Conservation (phyloP, 2,113 vertebrate species). For the Vicugna pacos region DNA sequence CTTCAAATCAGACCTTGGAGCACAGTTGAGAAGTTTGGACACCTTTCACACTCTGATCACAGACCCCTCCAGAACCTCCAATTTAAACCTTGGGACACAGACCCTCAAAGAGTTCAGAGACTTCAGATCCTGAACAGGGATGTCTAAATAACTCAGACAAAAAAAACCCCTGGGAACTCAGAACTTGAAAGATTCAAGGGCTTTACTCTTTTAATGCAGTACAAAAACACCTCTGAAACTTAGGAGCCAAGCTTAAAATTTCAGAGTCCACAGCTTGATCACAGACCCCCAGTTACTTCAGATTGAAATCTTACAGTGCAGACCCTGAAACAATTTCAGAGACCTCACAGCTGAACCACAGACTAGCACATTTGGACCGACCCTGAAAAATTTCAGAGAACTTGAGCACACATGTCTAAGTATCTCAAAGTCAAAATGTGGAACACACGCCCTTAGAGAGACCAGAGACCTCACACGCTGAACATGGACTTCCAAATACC, state of each 20-base stretch:
- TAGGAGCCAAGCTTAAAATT: not conserved
- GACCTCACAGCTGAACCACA: not conserved
- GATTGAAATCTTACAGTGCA: not conserved
- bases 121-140: not conserved
- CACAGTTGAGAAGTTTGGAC: not conserved
- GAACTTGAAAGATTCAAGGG: not conserved
- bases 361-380: not conserved
- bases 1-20: not conserved
- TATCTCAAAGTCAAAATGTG: not conserved
- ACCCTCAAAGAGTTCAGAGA: constrained; percentile 40
- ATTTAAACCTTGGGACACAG: not conserved
- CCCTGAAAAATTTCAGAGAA: not conserved
- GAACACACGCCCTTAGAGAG: not conserved
- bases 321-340: constrained; percentile 17
- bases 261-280: not conserved
- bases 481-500: constrained; percentile 19
- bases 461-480: not conserved
- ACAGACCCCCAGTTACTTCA: not conserved
- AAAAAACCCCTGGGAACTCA: not conserved
- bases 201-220: not conserved
- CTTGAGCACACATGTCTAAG: not conserved
- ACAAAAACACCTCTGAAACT: not conserved
- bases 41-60: not conserved
- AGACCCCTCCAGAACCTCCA: not conserved
- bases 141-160: not conserved